Percentiles rank a stretch among this genome's conserved stretches.
Conservation (phyloP, 1,140 invertebrate genomes). For the Phymorhynchus buccinoides region DNA sequence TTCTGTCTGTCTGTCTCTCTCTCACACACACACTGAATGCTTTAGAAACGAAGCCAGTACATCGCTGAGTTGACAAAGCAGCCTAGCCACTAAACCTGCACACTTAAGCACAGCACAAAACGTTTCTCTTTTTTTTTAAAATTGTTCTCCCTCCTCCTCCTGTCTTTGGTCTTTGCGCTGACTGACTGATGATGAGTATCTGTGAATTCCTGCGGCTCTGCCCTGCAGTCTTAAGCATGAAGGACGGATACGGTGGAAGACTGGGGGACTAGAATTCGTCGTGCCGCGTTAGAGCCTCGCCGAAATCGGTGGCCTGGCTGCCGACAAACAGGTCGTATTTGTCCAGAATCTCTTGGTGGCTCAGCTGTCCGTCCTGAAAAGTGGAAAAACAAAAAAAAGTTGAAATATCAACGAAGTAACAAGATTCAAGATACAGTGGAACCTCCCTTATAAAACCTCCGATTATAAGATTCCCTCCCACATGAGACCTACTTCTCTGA, state of each 20-base stretch:
- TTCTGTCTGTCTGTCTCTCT: background rate
- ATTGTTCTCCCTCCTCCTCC: background rate
- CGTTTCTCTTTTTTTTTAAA: too few species aligned
- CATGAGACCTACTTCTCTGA: too few species aligned
- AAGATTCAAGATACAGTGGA: too few species aligned
- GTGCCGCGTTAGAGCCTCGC: constrained; percentile 93
- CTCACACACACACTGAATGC: background rate
- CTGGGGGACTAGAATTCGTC: constrained; percentile 77
- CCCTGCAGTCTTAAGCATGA: constrained; percentile 2
- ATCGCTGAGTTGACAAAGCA: background rate
- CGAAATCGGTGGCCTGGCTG: constrained; percentile 98
- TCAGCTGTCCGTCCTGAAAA: constrained; percentile 85
- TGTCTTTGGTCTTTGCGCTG: constrained; percentile 15
- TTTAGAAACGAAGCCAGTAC: background rate
- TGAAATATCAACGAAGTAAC: too few species aligned
- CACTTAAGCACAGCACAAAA: background rate
- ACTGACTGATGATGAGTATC: background rate
- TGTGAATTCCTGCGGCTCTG: background rate
- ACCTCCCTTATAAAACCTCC: too few species aligned
- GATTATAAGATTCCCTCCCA: too few species aligned
- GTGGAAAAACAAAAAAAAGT: too few species aligned
- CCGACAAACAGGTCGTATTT: constrained; percentile 99
- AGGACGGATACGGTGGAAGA: background rate
- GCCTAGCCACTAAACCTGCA: background rate
- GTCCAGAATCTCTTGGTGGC: constrained; percentile 91